Percentiles rank a stretch among this genome's conserved stretches.
These are phyloP conservation scores for Psammodynastes pulverulentus DNA, from an alignment of 2,113 vertebrate species.

Conservation along the genomic window DNA sequence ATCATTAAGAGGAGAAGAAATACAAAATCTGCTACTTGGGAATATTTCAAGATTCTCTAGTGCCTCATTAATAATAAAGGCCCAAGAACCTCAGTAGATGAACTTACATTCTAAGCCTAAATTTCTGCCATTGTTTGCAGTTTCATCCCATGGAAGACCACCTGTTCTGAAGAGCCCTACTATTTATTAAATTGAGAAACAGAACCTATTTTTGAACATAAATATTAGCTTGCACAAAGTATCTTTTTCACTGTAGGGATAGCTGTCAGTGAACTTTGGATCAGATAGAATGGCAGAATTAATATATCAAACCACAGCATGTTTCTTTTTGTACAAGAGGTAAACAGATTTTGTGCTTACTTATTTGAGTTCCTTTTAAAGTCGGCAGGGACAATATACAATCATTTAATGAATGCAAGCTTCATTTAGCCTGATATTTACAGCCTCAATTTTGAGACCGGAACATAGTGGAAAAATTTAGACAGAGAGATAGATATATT, in stretches of 20 bases:
- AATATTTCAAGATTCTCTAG: conserved; percentile 15
- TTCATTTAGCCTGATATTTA: neutral
- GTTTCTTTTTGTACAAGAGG: neutral
- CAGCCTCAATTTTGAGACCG: neutral
- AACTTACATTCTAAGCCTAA: conserved; percentile 23
- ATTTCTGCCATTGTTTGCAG: conserved; percentile 24
- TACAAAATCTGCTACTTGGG: conserved; percentile 12
- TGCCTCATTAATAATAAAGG: conserved; percentile 26
- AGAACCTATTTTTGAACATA: conserved; percentile 1
- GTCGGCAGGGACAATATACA: neutral
- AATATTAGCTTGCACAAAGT: neutral
- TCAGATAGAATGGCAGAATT: neutral
- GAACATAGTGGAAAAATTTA: neutral
- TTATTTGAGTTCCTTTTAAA: neutral
- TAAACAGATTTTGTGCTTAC: neutral
- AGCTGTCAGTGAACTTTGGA: neutral
- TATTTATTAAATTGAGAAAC: conserved; percentile 5
- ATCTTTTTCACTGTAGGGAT: neutral
- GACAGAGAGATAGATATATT: neutral
- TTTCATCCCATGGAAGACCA: conserved; percentile 5
- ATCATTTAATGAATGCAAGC: neutral
- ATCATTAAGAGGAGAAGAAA: conserved; percentile 25
- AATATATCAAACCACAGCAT: neutral
- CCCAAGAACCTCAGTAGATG: neutral
- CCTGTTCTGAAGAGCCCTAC: conserved; percentile 11